Evolutionary conservation across 2,888 invertebrate genomes (phyloP), one percentile per base, ranked within the genome.

Genomic region (Punctoribates punctum): DNA sequence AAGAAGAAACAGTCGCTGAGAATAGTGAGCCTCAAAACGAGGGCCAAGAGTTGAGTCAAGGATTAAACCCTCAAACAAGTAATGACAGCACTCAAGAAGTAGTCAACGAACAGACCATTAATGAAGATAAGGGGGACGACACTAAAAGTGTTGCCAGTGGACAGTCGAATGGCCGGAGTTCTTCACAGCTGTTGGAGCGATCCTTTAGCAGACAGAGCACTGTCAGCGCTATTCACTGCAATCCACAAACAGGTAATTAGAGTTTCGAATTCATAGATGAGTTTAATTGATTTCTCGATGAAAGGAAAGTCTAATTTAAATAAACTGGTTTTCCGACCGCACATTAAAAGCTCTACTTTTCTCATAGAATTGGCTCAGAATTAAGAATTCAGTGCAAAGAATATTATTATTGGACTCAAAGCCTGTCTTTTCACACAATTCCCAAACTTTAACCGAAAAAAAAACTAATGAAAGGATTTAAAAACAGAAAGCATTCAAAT

Each of bases 1-100:
- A 62, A 23, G 70, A 42, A 62, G 73, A 60, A 9, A 77, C 1
- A 27, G 34, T 15, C n/a, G 29, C 11, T 42, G 27, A 67, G n/a
- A 46, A 34, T 42, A 46, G 70, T 8, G 5, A n/a, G 27, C 11
- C 25, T 20, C 75, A 27, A 17, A n/a, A 29, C 9, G 27, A 23
- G 9, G 29, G 29, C 70, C 27, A 20, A 29, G 27, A 27, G 38
- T 29, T 8, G 29, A 8, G 8, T 4, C 46, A 29, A 23, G 20
- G 70, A 70, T 29, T 23, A 70, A 23, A 29, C 9, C 4, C 27
- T 70, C 25, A 25, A 8, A 25, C 60, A 13, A 38, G 5, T 38
- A 15, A 38, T 65, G 20, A 17, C 48, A 48, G 48, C 20, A 20
- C 54, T 54, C 20, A 20, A 54, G 20, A 54, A 20, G 54, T 8